Evolutionary conservation across 2,797 vertebrate species (phyloP), one percentile per base, ranked within the genome.

Genomic region (Setipinna tenuifilis): DNA sequence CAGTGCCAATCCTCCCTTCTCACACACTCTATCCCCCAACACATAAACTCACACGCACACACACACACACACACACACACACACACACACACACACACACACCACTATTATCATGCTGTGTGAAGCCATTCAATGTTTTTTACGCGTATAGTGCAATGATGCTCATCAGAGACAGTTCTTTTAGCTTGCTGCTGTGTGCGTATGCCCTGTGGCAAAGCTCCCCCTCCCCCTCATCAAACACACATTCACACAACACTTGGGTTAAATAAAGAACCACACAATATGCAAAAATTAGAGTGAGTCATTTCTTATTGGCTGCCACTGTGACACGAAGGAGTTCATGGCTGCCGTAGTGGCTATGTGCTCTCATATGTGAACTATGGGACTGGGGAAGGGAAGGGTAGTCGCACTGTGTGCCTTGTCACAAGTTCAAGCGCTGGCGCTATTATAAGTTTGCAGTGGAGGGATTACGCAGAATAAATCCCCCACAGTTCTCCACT

Each of bases 1-100:
- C 75, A 3, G 6, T 57, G 58, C 48, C 57, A 80, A 84, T 85
- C 41, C 58, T n/a, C 25, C 57, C 86, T 41, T 25, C 58, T 44
- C 28, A 75, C 48, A 80, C 59, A 21, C 57, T 21, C 57, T 12
- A 11, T 44, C 25, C 48, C 71, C n/a, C 28, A 5, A 19, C 57
- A 19, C 57, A 17, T 19, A 2, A 16, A 17, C 9, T 23, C 21
- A 62, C 21, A 62, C 61, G 23, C 62, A 68, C 62, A 68, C 62
- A 28, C 62, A 65, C 11, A 65, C 61, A 62, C 61, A 62, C 61
- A 65, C 61, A 65, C n/a, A 65, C 61, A 65, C 61, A 65, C n/a
- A 65, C 61, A 65, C n/a, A 65, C 61, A 65, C 61, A 62, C 62
- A 65, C 62, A 65, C 23, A 65, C 50, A 54, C 50, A 54, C 50